Conservation (phyloP, 2,113 vertebrate species). For the Protobothrops mucrosquamatus region DNA sequence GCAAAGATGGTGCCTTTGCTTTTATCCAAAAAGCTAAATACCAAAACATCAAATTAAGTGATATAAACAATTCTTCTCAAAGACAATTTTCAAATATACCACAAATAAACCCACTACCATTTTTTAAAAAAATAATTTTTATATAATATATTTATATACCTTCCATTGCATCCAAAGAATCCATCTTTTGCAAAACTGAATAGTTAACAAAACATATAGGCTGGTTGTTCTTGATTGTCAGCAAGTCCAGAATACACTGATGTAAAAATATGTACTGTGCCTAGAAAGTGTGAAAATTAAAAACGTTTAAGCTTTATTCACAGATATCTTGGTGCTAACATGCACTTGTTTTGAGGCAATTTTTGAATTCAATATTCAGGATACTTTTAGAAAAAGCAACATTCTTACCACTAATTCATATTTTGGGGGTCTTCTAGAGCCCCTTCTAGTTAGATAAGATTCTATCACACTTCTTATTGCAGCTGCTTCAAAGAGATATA, state of each 20-base stretch:
- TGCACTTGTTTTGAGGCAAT: neutral
- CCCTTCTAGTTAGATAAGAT: neutral
- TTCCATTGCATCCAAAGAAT: conserved; percentile 98
- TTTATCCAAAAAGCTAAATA: neutral
- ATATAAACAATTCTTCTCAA: conserved; percentile 2
- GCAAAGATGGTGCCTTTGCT: neutral
- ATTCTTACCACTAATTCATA: neutral
- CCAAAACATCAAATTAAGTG: neutral
- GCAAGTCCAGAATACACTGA: conserved; percentile 91
- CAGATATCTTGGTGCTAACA: neutral
- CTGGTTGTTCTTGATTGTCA: conserved; percentile 87
- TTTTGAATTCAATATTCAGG: neutral
- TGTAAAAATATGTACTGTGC: conserved; percentile 97
- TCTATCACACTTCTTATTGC: neutral
- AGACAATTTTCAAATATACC: neutral
- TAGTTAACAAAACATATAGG: conserved; percentile 97
- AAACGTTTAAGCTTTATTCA: conserved; percentile 5
- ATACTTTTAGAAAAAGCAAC: neutral
- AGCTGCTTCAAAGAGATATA: neutral
- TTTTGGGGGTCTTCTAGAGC: neutral
- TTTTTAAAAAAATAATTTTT: neutral
- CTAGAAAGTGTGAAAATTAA: conserved; percentile 65
- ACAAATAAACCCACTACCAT: conserved; percentile 14
- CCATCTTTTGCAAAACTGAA: conserved; percentile 96
- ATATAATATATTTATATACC: conserved; percentile 71